These are phyloP conservation scores for Otus scops DNA, from an alignment of 2,797 vertebrate species.

Conservation along the genomic window DNA sequence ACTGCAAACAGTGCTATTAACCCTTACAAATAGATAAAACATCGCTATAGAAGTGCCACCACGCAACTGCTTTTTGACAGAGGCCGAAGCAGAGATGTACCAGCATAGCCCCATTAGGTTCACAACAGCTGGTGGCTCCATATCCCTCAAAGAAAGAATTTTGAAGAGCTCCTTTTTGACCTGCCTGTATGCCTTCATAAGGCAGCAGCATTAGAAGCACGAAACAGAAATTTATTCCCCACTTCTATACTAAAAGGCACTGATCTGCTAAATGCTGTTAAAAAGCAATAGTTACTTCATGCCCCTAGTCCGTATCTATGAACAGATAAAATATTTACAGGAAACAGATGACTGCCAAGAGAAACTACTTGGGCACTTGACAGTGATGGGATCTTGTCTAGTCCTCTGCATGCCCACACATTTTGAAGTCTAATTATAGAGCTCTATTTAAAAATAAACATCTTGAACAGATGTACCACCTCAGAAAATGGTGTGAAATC, in stretches of 20 bases:
- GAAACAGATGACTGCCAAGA: neutral
- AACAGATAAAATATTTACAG: constrained; percentile 11
- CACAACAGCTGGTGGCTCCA: neutral
- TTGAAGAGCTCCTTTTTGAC: neutral
- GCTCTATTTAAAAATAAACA: neutral
- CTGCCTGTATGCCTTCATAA: neutral
- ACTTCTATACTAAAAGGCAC: neutral
- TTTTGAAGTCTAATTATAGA: constrained; percentile 15
- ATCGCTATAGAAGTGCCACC: neutral
- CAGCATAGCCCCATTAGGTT: neutral
- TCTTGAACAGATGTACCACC: constrained; percentile 23
- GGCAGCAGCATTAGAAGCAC: neutral
- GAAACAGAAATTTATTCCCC: neutral
- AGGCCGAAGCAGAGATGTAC: neutral
- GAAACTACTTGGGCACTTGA: neutral
- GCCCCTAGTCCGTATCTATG: neutral
- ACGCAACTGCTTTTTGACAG: neutral
- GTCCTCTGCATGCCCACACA: neutral
- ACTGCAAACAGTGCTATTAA: neutral
- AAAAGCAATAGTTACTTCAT: neutral
- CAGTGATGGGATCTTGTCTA: constrained; percentile 5
- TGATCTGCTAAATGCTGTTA: neutral
- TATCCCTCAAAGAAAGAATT: neutral
- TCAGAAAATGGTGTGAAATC: constrained; percentile 16
- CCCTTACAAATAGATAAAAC: neutral